Evolutionary conservation across 1,140 invertebrate genomes (phyloP).

Genomic region (Capitella teleta): DNA sequence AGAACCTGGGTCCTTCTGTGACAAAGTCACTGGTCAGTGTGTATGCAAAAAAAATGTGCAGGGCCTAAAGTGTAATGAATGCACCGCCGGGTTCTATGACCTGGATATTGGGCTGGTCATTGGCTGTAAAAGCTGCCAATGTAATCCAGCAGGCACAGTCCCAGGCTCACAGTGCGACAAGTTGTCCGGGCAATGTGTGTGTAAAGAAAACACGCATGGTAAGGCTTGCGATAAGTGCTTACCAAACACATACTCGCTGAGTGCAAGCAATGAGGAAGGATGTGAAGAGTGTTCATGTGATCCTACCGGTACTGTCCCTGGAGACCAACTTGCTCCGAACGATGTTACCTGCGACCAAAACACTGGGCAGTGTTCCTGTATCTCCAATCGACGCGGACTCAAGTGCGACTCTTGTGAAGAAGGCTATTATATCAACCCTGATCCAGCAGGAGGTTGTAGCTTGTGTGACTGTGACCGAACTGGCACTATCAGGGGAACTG

Average conservation of each 20-base stretch:
- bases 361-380: constrained; percentile 81
- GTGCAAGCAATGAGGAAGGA: constrained; percentile 58
- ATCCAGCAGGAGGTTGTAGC: constrained; percentile 30
- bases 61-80: constrained; percentile 45
- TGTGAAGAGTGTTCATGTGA: constrained; percentile 57
- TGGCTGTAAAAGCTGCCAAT: constrained; percentile 58
- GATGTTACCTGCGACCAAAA: constrained; percentile 57
- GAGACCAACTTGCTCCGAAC: constrained; percentile 5
- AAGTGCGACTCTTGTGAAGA: constrained; percentile 86
- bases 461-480: constrained; percentile 73
- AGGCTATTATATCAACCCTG: constrained; percentile 64
- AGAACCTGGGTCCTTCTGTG: constrained; percentile 40
- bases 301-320: constrained; percentile 20
- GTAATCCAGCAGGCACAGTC: constrained; percentile 56
- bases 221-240: constrained; percentile 85
- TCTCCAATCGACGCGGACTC: constrained; percentile 76
- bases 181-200: constrained; percentile 80
- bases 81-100: constrained; percentile 74
- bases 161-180: constrained; percentile 69
- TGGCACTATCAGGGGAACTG: constrained; percentile 54
- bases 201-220: constrained; percentile 37
- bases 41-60: constrained; percentile 44
- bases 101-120: constrained; percentile 63
- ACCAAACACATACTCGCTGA: constrained; percentile 71
- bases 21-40: constrained; percentile 53